Percentiles rank a stretch among this genome's conserved stretches.
Conservation (phyloP, 1,140 invertebrate species). For the Glossosoma conforme region DNA sequence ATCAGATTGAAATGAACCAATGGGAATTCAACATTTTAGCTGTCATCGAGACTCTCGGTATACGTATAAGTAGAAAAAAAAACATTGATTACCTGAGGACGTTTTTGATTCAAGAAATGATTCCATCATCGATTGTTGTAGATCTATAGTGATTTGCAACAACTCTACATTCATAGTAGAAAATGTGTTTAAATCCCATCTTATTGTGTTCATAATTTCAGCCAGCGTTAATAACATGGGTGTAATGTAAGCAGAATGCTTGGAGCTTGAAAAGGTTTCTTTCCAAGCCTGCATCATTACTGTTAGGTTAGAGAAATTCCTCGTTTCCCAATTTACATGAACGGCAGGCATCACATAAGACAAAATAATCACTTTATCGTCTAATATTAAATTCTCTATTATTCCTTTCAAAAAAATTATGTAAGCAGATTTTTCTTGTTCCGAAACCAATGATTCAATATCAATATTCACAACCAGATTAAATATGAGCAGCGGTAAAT, state of each 20-base stretch:
- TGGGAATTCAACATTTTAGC: too few species aligned
- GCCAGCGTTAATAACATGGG: slow-evolving; percentile 16
- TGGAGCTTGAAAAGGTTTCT: slow-evolving; percentile 7
- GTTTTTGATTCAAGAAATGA: slow-evolving; percentile 4
- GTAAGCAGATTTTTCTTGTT: slow-evolving; percentile 12
- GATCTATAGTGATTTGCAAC: slow-evolving; percentile 8
- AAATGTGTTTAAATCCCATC: slow-evolving; percentile 22
- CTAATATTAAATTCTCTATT: slow-evolving; percentile 9
- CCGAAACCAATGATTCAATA: background rate
- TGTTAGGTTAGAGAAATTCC: slow-evolving; percentile 1
- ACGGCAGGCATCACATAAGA: slow-evolving; percentile 12
- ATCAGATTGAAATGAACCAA: too few species aligned
- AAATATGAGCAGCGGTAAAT: slow-evolving; percentile 10
- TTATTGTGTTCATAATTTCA: slow-evolving; percentile 17
- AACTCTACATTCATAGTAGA: slow-evolving; percentile 6
- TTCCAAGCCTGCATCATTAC: slow-evolving; percentile 11
- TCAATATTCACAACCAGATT: slow-evolving; percentile 12
- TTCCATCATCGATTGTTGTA: slow-evolving; percentile 9
- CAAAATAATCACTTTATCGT: slow-evolving; percentile 9
- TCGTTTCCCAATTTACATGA: slow-evolving; percentile 4
- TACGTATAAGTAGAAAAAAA: too few species aligned
- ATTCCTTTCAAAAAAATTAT: slow-evolving; percentile 21
- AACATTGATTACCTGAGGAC: slow-evolving; percentile 12
- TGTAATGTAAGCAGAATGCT: slow-evolving; percentile 3
- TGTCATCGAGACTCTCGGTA: too few species aligned